phyloP scores from a whole-genome alignment of 2,888 invertebrate species.

The Epinotia brunnichana region DNA sequence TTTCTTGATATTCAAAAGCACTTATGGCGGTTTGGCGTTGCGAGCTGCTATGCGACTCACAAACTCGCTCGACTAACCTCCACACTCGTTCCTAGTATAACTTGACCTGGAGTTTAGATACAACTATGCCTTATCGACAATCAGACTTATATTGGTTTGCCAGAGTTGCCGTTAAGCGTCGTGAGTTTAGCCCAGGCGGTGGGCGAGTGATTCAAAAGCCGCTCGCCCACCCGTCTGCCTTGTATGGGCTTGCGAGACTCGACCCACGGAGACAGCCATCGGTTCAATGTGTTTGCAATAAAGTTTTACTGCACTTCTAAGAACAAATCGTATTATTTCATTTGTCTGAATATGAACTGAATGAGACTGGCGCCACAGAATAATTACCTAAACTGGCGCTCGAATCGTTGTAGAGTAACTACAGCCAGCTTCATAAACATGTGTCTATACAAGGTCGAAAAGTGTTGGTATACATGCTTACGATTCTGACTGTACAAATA shows the following conservation, averaged over 20 bases:
- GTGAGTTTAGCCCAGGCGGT: constrained; percentile 31
- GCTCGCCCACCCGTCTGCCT: constrained; percentile 50
- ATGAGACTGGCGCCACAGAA: not conserved
- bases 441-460: too few relatives aligned
- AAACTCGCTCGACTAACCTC: not conserved
- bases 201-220: constrained; percentile 49
- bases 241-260: constrained; percentile 50
- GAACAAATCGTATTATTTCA: not conserved
- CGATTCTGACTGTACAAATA: too few relatives aligned
- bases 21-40: not conserved
- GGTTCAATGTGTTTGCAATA: constrained; percentile 31
- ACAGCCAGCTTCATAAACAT: too few relatives aligned
- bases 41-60: not conserved
- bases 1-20: constrained; percentile 8
- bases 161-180: not conserved
- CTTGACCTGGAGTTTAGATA: not conserved
- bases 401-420: not conserved
- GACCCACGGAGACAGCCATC: constrained; percentile 47
- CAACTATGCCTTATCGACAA: not conserved
- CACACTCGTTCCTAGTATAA: not conserved
- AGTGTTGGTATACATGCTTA: too few relatives aligned
- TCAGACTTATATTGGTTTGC: not conserved
- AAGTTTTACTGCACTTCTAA: constrained; percentile 35
- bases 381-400: too few relatives aligned
- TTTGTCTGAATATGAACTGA: not conserved